Conservation (phyloP, 2,113 vertebrate genomes). For the Sula dactylatra region DNA sequence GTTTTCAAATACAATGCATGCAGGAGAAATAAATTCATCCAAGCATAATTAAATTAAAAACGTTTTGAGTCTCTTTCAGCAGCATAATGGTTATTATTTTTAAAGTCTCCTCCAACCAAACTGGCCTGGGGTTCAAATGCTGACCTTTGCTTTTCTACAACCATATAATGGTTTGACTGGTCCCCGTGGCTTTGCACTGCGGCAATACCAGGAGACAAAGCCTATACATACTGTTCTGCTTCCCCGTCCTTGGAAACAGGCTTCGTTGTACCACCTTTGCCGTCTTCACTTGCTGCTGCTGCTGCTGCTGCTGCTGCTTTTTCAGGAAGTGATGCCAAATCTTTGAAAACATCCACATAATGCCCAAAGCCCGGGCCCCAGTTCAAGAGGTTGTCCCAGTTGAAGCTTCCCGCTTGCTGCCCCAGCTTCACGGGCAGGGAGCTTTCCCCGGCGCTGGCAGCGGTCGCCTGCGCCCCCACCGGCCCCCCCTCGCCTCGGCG, state of each 20-base stretch:
- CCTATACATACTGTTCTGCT: slow-evolving; percentile 93
- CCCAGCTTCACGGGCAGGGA: slow-evolving; percentile 85
- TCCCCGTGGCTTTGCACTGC: background rate
- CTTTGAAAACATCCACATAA: slow-evolving; percentile 97
- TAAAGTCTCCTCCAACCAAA: slow-evolving; percentile 65
- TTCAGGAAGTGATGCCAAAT: slow-evolving; percentile 94
- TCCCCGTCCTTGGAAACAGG: slow-evolving; percentile 88
- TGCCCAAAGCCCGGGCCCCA: slow-evolving; percentile 97
- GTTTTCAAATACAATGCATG: slow-evolving; percentile 70
- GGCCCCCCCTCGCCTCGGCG: slow-evolving; percentile 86
- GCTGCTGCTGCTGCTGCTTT: slow-evolving; percentile 77
- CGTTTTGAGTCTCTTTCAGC: slow-evolving; percentile 72
- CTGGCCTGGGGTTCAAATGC: slow-evolving; percentile 67
- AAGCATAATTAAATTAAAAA: slow-evolving; percentile 73
- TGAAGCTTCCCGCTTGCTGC: slow-evolving; percentile 85
- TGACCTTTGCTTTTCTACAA: slow-evolving; percentile 41
- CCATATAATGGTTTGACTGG: slow-evolving; percentile 41
- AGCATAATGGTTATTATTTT: slow-evolving; percentile 79
- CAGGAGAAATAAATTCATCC: slow-evolving; percentile 69
- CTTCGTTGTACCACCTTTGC: slow-evolving; percentile 82
- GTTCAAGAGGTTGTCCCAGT: slow-evolving; percentile 98
- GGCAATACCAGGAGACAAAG: slow-evolving; percentile 35
- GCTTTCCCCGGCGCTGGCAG: slow-evolving; percentile 68
- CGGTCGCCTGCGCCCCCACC: slow-evolving; percentile 62
- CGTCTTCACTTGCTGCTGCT: slow-evolving; percentile 80